Evolutionary conservation across 2,797 vertebrate genomes (phyloP).

Genomic region (Hydrolagus colliei): DNA sequence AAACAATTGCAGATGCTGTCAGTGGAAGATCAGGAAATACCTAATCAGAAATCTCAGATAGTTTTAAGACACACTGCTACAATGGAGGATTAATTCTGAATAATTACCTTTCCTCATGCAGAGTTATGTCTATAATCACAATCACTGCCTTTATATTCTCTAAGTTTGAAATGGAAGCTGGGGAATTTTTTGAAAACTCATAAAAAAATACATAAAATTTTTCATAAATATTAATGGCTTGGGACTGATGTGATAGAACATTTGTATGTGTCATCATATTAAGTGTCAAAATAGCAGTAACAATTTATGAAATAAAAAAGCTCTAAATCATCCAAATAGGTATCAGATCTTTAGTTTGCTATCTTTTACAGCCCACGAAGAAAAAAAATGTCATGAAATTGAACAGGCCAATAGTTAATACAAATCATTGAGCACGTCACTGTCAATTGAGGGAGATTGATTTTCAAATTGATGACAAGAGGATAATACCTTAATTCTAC

Average conservation of each 20-base stretch:
- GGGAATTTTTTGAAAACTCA: slow-evolving; percentile 26
- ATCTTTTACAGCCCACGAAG: not conserved
- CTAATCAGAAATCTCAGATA: not conserved
- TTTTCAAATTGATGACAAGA: slow-evolving; percentile 8
- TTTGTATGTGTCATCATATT: not conserved
- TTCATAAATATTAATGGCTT: slow-evolving; percentile 23
- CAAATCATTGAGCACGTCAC: not conserved
- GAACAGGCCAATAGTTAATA: not conserved
- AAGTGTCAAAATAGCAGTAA: slow-evolving; percentile 16
- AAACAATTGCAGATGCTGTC: not conserved
- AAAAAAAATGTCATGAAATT: not conserved
- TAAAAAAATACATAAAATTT: slow-evolving; percentile 8
- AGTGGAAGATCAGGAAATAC: not conserved
- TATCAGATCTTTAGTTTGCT: not conserved
- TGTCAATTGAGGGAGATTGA: not conserved
- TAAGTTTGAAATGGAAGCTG: not conserved
- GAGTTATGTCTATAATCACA: not conserved
- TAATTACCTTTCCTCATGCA: slow-evolving; percentile 4
- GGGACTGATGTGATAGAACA: slow-evolving; percentile 20
- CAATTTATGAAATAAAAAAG: slow-evolving; percentile 9
- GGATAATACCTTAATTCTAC: slow-evolving; percentile 1
- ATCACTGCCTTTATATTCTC: slow-evolving; percentile 22
- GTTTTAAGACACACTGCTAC: not conserved
- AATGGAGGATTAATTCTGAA: not conserved
- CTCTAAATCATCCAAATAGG: slow-evolving; percentile 1